These are phyloP conservation scores for Nesogale talazaci DNA, from an alignment of 2,113 vertebrate genomes.

Conservation along the genomic window DNA sequence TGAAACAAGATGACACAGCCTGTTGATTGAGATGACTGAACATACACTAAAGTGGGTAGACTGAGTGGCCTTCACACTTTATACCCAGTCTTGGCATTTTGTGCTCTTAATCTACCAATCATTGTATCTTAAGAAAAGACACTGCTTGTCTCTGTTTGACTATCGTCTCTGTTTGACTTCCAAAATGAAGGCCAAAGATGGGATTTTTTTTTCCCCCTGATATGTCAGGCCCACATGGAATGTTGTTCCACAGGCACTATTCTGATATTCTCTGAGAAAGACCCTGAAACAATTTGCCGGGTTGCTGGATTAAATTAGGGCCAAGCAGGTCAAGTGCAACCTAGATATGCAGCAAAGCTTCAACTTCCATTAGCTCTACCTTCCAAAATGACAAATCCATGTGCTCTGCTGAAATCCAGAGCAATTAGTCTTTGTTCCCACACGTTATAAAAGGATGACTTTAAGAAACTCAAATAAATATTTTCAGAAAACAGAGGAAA, in stretches of 20 bases:
- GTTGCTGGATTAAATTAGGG: neutral
- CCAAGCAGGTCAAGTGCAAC: conserved; percentile 29
- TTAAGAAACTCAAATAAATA: conserved; percentile 84
- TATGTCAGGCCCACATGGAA: neutral
- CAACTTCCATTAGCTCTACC: conserved; percentile 60
- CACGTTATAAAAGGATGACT: conserved; percentile 82
- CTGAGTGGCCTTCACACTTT: rapidly evolving
- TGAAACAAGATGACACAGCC: neutral
- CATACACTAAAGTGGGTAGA: too few relatives aligned
- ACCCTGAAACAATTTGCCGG: neutral
- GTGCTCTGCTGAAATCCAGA: conserved; percentile 71
- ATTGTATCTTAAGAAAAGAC: neutral
- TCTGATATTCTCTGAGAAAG: neutral
- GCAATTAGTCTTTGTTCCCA: conserved; percentile 83
- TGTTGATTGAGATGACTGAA: neutral
- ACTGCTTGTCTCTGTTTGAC: neutral
- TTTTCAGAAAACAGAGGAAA: conserved; percentile 80
- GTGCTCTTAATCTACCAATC: neutral
- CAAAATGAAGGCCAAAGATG: neutral
- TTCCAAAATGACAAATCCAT: conserved; percentile 68
- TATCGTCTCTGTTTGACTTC: too few relatives aligned
- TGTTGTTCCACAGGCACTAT: neutral
- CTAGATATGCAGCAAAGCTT: conserved; percentile 47
- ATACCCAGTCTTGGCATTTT: neutral
- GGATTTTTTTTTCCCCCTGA: neutral